Evolutionary conservation across 2,113 vertebrate species (phyloP), one percentile per base, ranked within the genome.

Genomic region (Mormyrus iriodes): DNA sequence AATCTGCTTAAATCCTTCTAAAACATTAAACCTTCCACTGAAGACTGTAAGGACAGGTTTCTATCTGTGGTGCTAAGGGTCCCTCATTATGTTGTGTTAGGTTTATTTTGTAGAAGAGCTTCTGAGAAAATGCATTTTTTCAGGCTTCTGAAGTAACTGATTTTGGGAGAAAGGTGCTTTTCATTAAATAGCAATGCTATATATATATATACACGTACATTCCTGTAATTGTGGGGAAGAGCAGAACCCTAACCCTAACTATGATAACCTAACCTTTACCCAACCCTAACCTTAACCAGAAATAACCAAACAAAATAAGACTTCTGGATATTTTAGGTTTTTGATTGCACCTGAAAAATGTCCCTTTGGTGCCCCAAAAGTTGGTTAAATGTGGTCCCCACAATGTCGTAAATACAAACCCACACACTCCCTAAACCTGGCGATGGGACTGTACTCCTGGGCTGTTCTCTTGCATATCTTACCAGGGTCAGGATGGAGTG

Each of bases 401-500:
- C 61, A 69, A 69, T 69, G 61, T 27, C 9, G 2, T 31, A 12
- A 65, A 65, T 65, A 13, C 8, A 65, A 65, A 65, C 8, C 9
- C n/a, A 31, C 9, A 1, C 61, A 31, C 9, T 31, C 27, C n/a
- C 61, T 65, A n/a, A 69, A 24, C 49, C 55, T 39, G n/a, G 27
- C 19, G 24, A 48, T 48, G 65, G n/a, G 10, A 31, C 3, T 31
- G 9, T 48, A 46, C 84, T 46, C 13, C 0, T 12, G 9, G 6
- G 17, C 31, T 85, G 21, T n/a, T 42, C 58, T 27, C 1, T 46
- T 52, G 21, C 49, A 9, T 48, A 21, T 49, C 7, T 91, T 94
- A 98, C 96, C 95, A 94, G 95, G 94, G 90, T 95, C 88, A 9
- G 93, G 90, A 89, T 91, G 90, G 0, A 55, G 1, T 5, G 89